phyloP scores from a whole-genome alignment of 2,113 vertebrate species.

The Pseudorectes ferrugineus region DNA sequence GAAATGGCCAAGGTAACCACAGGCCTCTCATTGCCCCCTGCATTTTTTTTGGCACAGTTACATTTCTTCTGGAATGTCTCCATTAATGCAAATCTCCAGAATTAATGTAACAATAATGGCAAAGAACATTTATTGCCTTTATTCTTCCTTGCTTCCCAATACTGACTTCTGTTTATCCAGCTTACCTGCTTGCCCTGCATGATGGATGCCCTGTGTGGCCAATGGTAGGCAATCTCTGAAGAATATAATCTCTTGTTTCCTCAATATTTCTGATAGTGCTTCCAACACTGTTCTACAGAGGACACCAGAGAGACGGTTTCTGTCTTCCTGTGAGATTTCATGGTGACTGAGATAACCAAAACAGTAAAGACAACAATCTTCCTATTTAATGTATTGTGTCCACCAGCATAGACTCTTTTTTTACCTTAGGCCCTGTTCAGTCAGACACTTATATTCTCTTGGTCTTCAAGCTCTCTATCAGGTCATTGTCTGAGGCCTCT shows the following conservation, averaged over 20 bases:
- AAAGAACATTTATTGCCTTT: not conserved
- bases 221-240: not conserved
- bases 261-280: not conserved
- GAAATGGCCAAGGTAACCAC: not conserved
- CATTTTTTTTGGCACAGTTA: not conserved
- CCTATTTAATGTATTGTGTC: not conserved
- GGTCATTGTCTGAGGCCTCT: not conserved
- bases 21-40: not conserved
- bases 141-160: not conserved
- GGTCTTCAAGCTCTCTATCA: not conserved
- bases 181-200: not conserved
- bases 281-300: not conserved
- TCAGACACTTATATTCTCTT: not conserved
- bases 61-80: not conserved
- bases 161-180: not conserved
- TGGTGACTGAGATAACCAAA: not conserved
- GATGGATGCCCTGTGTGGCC: not conserved
- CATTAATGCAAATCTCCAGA: not conserved
- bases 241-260: not conserved
- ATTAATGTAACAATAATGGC: not conserved
- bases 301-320: not conserved
- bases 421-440: not conserved
- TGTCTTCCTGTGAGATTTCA: not conserved
- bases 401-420: not conserved
- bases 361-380: not conserved